Evolutionary conservation across 2,888 invertebrate genomes (phyloP), one percentile per base, ranked within the genome.

Genomic region (Agrochola circellaris): DNA sequence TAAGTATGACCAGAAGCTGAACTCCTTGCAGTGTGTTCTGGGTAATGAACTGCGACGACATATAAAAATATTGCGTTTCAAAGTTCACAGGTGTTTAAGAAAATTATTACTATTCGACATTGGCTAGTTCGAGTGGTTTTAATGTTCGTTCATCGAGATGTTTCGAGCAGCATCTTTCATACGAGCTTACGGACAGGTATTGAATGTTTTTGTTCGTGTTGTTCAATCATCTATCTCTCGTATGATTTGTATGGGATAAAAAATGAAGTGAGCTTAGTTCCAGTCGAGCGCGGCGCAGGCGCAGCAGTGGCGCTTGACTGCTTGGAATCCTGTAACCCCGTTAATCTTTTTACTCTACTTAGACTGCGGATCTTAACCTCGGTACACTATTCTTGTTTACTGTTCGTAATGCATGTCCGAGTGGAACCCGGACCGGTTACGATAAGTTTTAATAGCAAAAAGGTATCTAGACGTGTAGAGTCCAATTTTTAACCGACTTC

Each of bases 91-190:
- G 69, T 77, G 61, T 20, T 65, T 66, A 38, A 64, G 73, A 75
- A 67, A 75, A 79, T 85, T 83, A 58, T 66, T 64, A 73, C 26
- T 62, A 54, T 77, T 82, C 48, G 48, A 48, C 17, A 48, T 48
- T 51, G 65, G 68, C 75, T 81, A 70, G 66, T 77, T 82, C 70
- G 73, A 85, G 77, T 79, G 81, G 80, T 79, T 75, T 84, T 85
- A 84, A 91, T 89, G 90, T 89, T 91, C 86, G 88, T 90, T 86
- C 85, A 87, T 82, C 87, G 85, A 91, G 88, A 96, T 96, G 96
- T 92, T 95, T 87, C 96, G 96, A 77, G 96, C 95, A 58, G 94
- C 96, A 77, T 96, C 96, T 79, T 95, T 96, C 88, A 93, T 96
- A 90, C 93, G 95, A 92, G 93, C 92, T 82, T 95, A 95, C 89